Evolutionary conservation across 2,797 vertebrate genomes (phyloP).

Genomic region (Pseudochromis fuscus): DNA sequence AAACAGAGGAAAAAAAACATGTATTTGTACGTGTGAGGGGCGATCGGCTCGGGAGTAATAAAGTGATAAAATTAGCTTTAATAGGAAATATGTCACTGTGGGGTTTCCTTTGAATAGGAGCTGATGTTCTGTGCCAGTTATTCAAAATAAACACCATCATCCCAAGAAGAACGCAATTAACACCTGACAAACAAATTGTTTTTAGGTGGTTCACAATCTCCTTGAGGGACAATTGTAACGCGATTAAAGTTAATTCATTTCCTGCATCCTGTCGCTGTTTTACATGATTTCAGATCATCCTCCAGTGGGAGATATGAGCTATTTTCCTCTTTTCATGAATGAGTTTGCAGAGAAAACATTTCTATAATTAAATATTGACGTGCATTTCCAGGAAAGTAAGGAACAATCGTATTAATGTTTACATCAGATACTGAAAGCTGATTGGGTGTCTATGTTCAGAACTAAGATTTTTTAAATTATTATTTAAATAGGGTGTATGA

Average conservation of each 20-base stretch:
- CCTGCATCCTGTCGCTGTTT: slow-evolving; percentile 8
- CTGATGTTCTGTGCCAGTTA: not conserved
- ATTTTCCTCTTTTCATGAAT: slow-evolving; percentile 1
- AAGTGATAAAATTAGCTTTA: not conserved
- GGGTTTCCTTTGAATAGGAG: not conserved
- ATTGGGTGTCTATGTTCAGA: too few species aligned
- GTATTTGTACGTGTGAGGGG: not conserved
- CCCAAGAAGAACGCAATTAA: slow-evolving; percentile 5
- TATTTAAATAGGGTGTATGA: too few species aligned
- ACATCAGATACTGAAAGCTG: too few species aligned
- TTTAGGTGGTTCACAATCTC: not conserved
- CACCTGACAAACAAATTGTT: not conserved
- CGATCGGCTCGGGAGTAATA: not conserved
- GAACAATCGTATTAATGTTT: too few species aligned
- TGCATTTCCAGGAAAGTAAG: not conserved
- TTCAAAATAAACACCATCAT: not conserved
- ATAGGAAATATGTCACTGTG: not conserved
- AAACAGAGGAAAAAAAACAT: not conserved
- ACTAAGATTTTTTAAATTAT: too few species aligned
- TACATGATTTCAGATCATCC: slow-evolving; percentile 23
- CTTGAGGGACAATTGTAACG: slow-evolving; percentile 3
- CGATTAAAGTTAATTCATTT: slow-evolving; percentile 18
- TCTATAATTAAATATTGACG: not conserved
- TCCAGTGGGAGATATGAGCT: not conserved
- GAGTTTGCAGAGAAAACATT: not conserved